Percentiles rank a stretch among this genome's conserved stretches.
phyloP scores from a whole-genome alignment of 2,797 vertebrate species.

The Gallinago nigripennis region DNA sequence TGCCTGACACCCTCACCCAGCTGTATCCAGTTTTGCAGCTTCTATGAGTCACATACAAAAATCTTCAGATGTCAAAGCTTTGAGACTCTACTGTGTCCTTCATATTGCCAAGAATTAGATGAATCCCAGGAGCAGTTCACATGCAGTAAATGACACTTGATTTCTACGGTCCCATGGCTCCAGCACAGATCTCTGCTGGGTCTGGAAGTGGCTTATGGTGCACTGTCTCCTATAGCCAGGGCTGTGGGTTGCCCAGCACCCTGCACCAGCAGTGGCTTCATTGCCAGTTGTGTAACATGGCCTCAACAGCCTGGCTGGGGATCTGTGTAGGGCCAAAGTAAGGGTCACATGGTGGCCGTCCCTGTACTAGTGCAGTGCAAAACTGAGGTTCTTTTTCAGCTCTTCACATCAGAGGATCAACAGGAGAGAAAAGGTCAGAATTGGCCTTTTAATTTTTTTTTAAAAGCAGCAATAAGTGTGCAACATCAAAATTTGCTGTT shows the following conservation, averaged over 20 bases:
- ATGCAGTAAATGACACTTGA: neutral
- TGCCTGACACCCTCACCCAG: neutral
- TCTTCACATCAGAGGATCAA: neutral
- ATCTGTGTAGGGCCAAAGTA: neutral
- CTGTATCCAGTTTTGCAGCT: neutral
- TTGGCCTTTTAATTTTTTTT: neutral
- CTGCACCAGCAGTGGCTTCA: neutral
- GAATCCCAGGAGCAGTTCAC: neutral
- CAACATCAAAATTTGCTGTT: neutral
- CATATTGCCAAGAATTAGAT: neutral
- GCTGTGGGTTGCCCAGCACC: neutral
- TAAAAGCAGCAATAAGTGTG: neutral
- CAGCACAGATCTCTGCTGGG: neutral
- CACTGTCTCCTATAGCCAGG: neutral
- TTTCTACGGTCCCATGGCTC: neutral
- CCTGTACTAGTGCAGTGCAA: neutral
- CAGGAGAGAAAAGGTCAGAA: neutral
- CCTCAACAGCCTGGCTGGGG: neutral
- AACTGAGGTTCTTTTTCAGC: neutral
- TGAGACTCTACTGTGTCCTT: neutral
- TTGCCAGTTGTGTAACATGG: rapidly evolving
- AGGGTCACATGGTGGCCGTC: neutral
- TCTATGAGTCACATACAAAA: neutral
- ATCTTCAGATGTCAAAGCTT: neutral
- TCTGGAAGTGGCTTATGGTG: neutral